phyloP scores from a whole-genome alignment of 2,113 vertebrate genomes.

The Lamprologus lemairii region DNA sequence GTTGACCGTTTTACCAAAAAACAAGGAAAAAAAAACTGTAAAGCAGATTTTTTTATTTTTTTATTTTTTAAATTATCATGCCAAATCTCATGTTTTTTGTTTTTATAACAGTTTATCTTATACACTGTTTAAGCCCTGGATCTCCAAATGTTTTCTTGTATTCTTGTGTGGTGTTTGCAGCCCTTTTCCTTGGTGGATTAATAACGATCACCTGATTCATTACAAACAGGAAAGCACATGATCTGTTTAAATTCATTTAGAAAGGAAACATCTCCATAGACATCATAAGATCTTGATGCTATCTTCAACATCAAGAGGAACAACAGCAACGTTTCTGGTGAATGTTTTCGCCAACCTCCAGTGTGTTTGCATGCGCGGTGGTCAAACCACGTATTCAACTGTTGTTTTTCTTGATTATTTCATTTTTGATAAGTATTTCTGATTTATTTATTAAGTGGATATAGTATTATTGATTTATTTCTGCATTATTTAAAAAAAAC shows the following conservation, averaged over 20 bases:
- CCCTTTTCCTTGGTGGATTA: neutral
- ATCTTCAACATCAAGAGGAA: neutral
- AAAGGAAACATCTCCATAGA: neutral
- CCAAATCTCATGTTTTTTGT: neutral
- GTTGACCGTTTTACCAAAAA: accelerated
- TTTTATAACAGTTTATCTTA: neutral
- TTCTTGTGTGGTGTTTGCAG: neutral
- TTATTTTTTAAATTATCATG: accelerated
- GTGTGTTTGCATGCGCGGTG: accelerated
- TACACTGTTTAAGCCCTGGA: accelerated
- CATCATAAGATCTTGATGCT: neutral
- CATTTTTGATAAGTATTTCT: accelerated
- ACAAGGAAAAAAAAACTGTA: accelerated
- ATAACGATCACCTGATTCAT: neutral
- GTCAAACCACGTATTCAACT: accelerated
- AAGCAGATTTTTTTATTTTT: neutral
- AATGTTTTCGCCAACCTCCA: neutral
- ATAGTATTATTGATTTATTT: too few relatives aligned
- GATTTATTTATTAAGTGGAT: too few relatives aligned
- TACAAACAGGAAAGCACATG: neutral
- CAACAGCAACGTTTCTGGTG: neutral
- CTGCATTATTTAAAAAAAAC: neutral
- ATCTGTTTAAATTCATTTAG: neutral
- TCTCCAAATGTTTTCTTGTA: neutral
- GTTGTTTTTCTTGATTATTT: neutral